Percentiles rank a stretch among this genome's conserved stretches.
Conservation (phyloP, 2,888 invertebrate species). For the Mayetiola destructor region DNA sequence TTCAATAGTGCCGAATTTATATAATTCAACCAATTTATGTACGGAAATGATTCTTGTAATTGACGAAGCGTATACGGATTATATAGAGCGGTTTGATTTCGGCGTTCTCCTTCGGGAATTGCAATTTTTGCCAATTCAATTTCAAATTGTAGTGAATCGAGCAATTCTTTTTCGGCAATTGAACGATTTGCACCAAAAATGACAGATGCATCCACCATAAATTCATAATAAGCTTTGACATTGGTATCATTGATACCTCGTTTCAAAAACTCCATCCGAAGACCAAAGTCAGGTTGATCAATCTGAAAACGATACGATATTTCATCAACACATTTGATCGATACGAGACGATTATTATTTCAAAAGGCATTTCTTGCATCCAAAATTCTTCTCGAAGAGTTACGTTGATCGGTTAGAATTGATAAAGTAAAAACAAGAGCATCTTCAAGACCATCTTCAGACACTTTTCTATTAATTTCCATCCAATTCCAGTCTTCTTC, state of each 20-base stretch:
- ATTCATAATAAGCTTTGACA: slow-evolving; percentile 21
- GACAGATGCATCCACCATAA: slow-evolving; percentile 24
- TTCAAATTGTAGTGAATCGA: slow-evolving; percentile 21
- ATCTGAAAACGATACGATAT: slow-evolving; percentile 39
- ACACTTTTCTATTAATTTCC: slow-evolving; percentile 17
- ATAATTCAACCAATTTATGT: background rate
- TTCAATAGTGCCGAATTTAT: background rate
- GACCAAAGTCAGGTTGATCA: slow-evolving; percentile 21
- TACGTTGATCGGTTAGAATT: slow-evolving; percentile 18
- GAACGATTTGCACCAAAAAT: slow-evolving; percentile 21
- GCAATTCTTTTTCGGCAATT: slow-evolving; percentile 21
- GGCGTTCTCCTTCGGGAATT: background rate
- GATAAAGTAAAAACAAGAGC: slow-evolving; percentile 18
- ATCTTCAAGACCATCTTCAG: slow-evolving; percentile 18
- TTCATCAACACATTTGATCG: slow-evolving; percentile 13
- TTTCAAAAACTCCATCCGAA: slow-evolving; percentile 20
- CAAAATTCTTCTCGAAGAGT: slow-evolving; percentile 19
- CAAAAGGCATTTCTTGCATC: slow-evolving; percentile 18
- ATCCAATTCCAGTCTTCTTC: slow-evolving; percentile 22
- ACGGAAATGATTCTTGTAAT: background rate
- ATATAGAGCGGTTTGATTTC: background rate
- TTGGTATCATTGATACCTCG: slow-evolving; percentile 20
- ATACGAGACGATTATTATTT: background rate
- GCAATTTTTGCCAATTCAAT: slow-evolving; percentile 20
- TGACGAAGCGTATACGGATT: background rate